Evolutionary conservation across 1,140 invertebrate genomes (phyloP).

Genomic region (Bombus vancouverensis): DNA sequence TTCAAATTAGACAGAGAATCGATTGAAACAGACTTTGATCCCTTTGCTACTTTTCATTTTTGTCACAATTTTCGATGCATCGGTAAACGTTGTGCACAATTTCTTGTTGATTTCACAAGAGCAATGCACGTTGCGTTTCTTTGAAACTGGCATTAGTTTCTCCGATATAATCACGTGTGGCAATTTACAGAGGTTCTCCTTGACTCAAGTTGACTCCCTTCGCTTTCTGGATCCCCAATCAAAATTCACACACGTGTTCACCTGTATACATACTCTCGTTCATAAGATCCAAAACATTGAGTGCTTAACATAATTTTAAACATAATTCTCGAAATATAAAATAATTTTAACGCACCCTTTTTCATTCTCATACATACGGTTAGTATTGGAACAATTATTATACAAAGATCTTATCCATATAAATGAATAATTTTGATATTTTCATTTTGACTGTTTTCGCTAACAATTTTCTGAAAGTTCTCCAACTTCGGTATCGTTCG

Average conservation of each 20-base stretch:
- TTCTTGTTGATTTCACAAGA: conserved; percentile 23
- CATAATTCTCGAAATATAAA: background rate
- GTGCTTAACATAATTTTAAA: background rate
- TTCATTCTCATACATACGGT: background rate
- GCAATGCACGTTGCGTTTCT: conserved; percentile 10
- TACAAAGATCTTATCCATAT: too few species aligned
- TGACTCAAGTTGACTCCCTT: conserved; percentile 59
- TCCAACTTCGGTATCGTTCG: too few species aligned
- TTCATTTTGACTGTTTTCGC: background rate
- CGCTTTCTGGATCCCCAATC: conserved; percentile 31
- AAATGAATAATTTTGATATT: background rate
- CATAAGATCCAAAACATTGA: background rate
- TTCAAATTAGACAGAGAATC: too few species aligned
- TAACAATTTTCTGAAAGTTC: background rate
- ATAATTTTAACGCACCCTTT: background rate
- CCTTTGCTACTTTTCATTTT: background rate
- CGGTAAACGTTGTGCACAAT: background rate
- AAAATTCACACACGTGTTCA: background rate
- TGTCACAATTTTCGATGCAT: background rate
- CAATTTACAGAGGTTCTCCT: conserved; percentile 71
- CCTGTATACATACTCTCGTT: background rate
- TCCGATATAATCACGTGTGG: conserved; percentile 29
- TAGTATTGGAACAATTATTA: background rate
- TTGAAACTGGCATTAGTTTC: conserved; percentile 37
- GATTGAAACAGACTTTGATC: background rate